Conservation (phyloP, 2,888 invertebrate species). For the Xestoiulus laeticollis region DNA sequence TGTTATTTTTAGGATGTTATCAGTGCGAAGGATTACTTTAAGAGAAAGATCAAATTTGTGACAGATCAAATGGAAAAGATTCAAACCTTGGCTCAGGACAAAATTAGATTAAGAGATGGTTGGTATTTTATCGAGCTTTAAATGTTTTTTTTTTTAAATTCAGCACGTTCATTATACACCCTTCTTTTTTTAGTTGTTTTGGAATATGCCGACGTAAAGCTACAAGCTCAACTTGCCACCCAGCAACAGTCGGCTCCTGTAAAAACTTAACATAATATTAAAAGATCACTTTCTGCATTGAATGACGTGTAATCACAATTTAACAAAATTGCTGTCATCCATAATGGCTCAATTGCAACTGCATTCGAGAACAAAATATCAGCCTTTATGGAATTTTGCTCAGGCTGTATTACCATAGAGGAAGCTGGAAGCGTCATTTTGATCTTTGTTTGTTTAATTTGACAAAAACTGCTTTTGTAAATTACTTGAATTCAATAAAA, state of each 20-base stretch:
- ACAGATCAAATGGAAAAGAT: conserved; percentile 95
- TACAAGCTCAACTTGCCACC: conserved; percentile 51
- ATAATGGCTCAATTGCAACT: background rate
- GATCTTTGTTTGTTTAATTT: background rate
- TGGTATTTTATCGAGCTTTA: conserved; percentile 50
- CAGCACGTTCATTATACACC: background rate
- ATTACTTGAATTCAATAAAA: conserved; percentile 18
- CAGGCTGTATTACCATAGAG: background rate
- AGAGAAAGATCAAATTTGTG: conserved; percentile 87
- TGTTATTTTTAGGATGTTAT: conserved; percentile 72
- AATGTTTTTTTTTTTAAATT: background rate
- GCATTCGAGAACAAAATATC: background rate
- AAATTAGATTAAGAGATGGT: conserved; percentile 78
- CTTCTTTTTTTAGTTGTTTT: conserved; percentile 69
- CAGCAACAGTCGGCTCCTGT: conserved; percentile 47
- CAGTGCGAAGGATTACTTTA: conserved; percentile 90
- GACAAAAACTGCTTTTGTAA: conserved; percentile 27
- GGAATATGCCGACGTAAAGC: conserved; percentile 75
- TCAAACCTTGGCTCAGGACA: conserved; percentile 82
- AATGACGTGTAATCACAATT: background rate
- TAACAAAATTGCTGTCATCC: background rate
- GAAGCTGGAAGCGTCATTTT: background rate
- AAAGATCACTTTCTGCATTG: background rate
- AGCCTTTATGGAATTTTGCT: conserved; percentile 20
- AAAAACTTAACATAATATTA: conserved; percentile 27